These are phyloP conservation scores for Cololabis saira DNA, from an alignment of 2,113 vertebrate species.

Conservation along the genomic window DNA sequence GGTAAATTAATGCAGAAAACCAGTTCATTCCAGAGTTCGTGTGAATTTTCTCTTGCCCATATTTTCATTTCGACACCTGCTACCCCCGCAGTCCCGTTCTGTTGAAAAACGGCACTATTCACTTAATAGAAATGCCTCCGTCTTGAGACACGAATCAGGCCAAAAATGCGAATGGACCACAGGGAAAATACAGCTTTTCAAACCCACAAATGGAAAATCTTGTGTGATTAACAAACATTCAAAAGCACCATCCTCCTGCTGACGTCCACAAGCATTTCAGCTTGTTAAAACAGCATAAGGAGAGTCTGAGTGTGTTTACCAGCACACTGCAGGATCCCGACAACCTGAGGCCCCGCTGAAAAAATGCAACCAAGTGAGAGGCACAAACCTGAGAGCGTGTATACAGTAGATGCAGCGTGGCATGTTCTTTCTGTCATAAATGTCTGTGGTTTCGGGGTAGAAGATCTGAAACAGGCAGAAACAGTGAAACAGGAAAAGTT, in stretches of 20 bases:
- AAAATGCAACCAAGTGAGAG: background rate
- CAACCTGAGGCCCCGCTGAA: background rate
- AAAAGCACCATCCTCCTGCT: too few species aligned
- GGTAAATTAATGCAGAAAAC: too few species aligned
- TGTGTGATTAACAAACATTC: too few species aligned
- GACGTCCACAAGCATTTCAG: too few species aligned
- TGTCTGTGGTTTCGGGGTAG: conserved; percentile 98
- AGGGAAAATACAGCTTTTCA: background rate
- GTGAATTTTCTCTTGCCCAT: too few species aligned
- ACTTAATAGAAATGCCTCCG: conserved; percentile 35
- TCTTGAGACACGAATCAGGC: conserved; percentile 7
- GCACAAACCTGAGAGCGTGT: conserved; percentile 92
- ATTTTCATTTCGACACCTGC: conserved; percentile 2
- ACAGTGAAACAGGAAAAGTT: conserved; percentile 30
- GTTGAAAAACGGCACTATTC: conserved; percentile 22
- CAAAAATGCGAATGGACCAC: background rate
- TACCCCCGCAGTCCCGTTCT: conserved; percentile 2
- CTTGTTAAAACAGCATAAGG: too few species aligned
- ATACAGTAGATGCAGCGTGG: conserved; percentile 98
- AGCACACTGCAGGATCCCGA: background rate
- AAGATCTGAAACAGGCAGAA: conserved; percentile 87
- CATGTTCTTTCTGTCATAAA: conserved; percentile 99
- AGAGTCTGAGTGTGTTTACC: background rate
- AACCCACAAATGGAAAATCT: too few species aligned
- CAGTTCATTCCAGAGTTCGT: too few species aligned